A percentile compares a stretch with the other conserved stretches of the same genome.
These are phyloP conservation scores for Cephus runcator DNA, from an alignment of 2,888 invertebrate genomes.

Conservation along the genomic window DNA sequence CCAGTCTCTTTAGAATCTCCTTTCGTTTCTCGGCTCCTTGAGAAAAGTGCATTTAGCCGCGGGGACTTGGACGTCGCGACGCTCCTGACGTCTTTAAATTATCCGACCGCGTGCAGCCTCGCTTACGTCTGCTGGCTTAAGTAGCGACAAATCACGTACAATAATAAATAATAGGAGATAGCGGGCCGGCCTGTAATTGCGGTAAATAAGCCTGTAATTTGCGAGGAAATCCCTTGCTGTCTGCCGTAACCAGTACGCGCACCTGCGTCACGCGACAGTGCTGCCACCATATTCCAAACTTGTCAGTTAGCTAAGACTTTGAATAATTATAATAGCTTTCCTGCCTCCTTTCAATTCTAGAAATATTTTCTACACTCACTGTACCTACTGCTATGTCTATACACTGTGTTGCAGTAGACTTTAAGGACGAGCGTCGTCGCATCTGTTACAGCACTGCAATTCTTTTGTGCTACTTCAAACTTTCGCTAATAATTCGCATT, in stretches of 20 bases:
- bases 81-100: neutral
- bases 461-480: neutral
- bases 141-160: neutral
- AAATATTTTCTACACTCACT: neutral
- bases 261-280: conserved; percentile 18
- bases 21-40: neutral
- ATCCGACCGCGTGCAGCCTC: neutral
- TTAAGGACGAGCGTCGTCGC: neutral
- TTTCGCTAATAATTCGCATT: neutral
- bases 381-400: neutral
- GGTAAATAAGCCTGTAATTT: conserved; percentile 26
- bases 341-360: neutral
- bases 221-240: conserved; percentile 16
- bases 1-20: neutral
- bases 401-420: neutral
- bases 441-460: neutral
- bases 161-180: conserved; percentile 13
- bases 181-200: conserved; percentile 19
- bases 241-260: conserved; percentile 8
- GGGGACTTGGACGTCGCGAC: neutral
- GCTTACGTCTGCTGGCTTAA: neutral
- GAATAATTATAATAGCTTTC: neutral
- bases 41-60: neutral
- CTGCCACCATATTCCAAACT: conserved; percentile 17
- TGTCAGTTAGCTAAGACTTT: conserved; percentile 10